Percentiles rank a stretch among this genome's conserved stretches.
Conservation (phyloP, 2,797 vertebrate species). For the Erethizon dorsatum region DNA sequence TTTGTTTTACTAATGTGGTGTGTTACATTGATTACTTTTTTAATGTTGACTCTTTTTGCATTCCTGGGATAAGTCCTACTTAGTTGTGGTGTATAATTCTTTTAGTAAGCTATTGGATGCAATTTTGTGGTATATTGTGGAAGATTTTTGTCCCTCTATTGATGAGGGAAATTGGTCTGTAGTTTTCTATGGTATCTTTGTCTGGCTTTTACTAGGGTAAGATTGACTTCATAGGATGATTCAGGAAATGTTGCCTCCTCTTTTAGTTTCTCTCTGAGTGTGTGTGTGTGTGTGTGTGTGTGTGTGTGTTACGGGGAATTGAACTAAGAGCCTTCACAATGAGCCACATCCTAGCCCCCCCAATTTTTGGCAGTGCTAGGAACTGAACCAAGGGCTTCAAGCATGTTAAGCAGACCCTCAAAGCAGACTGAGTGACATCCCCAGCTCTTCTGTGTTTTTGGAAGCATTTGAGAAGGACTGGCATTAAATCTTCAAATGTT, state of each 20-base stretch:
- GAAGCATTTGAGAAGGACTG: not conserved
- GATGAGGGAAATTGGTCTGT: not conserved
- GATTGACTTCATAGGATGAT: no score
- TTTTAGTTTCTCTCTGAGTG: no score
- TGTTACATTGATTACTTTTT: not conserved
- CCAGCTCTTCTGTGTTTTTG: no score
- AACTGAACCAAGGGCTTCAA: no score
- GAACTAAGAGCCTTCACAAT: no score
- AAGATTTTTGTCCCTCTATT: not conserved
- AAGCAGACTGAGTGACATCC: no score
- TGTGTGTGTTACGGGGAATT: no score
- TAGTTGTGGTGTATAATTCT: not conserved
- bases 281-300: no score
- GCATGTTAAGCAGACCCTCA: no score
- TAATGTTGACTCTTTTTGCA: not conserved
- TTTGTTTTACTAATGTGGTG: not conserved
- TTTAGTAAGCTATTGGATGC: not conserved
- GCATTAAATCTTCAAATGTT: not conserved
- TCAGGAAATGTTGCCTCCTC: no score
- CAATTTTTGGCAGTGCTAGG: no score
- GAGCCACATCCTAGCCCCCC: no score
- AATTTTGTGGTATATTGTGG: not conserved
- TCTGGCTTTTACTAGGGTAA: not conserved
- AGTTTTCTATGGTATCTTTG: not conserved
- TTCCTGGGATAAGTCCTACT: not conserved